Evolutionary conservation across 2,113 vertebrate species (phyloP), one percentile per base, ranked within the genome.

Genomic region (Calypte anna): DNA sequence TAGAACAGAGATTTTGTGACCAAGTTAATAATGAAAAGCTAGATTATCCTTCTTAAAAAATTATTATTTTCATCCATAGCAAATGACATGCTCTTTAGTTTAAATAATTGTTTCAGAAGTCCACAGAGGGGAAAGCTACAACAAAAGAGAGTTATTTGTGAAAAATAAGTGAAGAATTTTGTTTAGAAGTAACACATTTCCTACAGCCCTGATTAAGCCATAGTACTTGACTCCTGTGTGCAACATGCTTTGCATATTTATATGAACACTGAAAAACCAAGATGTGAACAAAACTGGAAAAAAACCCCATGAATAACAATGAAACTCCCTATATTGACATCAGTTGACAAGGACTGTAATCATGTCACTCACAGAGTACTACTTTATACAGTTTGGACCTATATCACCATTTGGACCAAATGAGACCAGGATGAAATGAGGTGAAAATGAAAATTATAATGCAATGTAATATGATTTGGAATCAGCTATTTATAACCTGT

Each of bases 351-450:
- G 8, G 30, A 9, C 27, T 54, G 33, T 21, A 25, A 50, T 64
- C n/a, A 68, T 82, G 54, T 7, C 46, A n/a, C 23, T 67, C 79
- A 54, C 1, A 24, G 36, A 48, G 18, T n/a, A 27, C 7, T n/a
- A 18, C 8, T 48, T 48, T 81, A 33, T 4, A 28, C 13, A 66
- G 3, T 44, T 69, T 77, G 68, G 19, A 51, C 24, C n/a, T 58
- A 3, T 48, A 54, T 58, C 10, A 61, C 22, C 22, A 24, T 66
- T 61, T 61, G 15, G 10, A 12, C 10, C 38, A 61, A 83, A 69
- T 27, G 14, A 69, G 20, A 61, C 9, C 5, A 68, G 12, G 0
- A 3, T 0, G 0, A 91, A 86, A 78, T 0, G 1, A 61, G 66
- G 23, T 88, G 12, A 68, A 88, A 81, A 70, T 68, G 4, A 75